Evolutionary conservation across 2,113 vertebrate species (phyloP), one percentile per base, ranked within the genome.

Genomic region (Tenebrosternarchus preto): DNA sequence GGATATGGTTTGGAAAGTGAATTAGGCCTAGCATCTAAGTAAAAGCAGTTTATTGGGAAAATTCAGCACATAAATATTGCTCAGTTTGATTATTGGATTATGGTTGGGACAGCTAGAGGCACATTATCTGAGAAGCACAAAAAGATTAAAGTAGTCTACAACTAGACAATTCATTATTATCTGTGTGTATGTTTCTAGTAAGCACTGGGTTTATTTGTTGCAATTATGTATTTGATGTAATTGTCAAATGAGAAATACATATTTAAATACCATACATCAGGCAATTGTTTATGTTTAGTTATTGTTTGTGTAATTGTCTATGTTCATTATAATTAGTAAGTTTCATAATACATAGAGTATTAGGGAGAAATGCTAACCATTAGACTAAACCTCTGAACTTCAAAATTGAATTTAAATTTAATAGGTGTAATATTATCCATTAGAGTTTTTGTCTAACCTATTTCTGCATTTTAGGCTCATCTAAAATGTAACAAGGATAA

Each of bases 31-130:
- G 31, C n/a, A 64, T 63, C 27, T 55, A 71, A 55, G 5, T 39
- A 29, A 63, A 19, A 22, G 59, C 29, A n/a, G 50, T 31, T 66
- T 66, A 66, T 24, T 39, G 31, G 20, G 20, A n/a, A 6, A 39
- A 31, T 39, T 36, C 33, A 66, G 63, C 9, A 1, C 20, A 68
- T 68, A 39, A 24, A 68, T 36, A 8, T n/a, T 31, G 8, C 31
- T 68, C 33, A 22, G 64, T 68, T 22, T 68, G 64, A 68, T 39
- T 68, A 39, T 39, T 68, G 64, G 31, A 68, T 68, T 68, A 68
- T 3, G 33, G 31, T 39, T 39, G 20, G 64, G 11, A 68, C 64
- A 68, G 22, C 64, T 68, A 17, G 39, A 68, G 64, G 64, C 16
- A 68, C 8, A 31, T 68, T 39, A n/a, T 20, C 64, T 3, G 64